Percentiles rank a stretch among this genome's conserved stretches.
phyloP scores from a whole-genome alignment of 2,797 vertebrate genomes.

The Phoeniculus purpureus region DNA sequence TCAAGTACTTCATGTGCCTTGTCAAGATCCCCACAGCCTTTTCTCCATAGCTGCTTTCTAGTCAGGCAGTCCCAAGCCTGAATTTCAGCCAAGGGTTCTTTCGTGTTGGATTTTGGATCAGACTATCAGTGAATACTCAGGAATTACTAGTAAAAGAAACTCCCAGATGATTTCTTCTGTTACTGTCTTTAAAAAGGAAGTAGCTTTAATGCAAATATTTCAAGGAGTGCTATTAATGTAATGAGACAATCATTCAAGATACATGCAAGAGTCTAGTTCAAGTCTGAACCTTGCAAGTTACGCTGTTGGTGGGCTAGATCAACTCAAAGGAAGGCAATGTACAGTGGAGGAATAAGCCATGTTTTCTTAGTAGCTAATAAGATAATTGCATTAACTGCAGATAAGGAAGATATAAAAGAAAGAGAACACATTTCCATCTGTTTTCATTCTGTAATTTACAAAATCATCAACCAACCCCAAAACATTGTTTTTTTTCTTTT shows the following conservation, averaged over 20 bases:
- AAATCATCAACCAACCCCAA: not conserved
- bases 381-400: not conserved
- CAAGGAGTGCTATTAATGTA: not conserved
- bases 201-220: not conserved
- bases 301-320: not conserved
- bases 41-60: not conserved
- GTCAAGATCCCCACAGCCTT: not conserved
- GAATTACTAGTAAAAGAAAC: not conserved
- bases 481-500: not conserved
- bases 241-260: not conserved
- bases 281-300: not conserved
- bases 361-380: not conserved
- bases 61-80: not conserved
- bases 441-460: slow-evolving; percentile 1
- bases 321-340: not conserved
- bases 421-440: not conserved
- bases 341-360: not conserved
- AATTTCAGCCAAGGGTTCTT: not conserved
- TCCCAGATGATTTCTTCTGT: not conserved
- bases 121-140: not conserved
- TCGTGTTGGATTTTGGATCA: not conserved
- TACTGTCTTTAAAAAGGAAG: not conserved
- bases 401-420: not conserved
- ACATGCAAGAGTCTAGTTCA: not conserved
- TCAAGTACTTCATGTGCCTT: not conserved